Evolutionary conservation across 1,140 invertebrate genomes (phyloP).

Genomic region (Lepidotrigona ventralis): DNA sequence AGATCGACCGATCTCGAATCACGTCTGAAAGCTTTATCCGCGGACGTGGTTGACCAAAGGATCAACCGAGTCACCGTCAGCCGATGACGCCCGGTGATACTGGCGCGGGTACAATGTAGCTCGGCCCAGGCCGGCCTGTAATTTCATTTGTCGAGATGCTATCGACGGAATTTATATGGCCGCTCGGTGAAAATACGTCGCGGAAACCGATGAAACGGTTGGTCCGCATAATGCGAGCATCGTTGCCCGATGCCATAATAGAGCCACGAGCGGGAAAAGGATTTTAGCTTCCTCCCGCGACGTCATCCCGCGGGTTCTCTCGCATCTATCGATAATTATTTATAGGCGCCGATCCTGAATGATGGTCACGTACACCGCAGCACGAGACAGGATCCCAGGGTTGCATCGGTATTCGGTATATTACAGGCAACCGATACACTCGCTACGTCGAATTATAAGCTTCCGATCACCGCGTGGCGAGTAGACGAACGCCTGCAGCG

Average conservation of each 20-base stretch:
- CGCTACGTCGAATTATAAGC: conserved; percentile 35
- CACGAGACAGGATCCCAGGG: conserved; percentile 32
- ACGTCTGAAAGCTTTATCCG: neutral
- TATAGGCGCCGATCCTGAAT: conserved; percentile 49
- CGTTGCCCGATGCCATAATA: conserved; percentile 35
- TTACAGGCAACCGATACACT: conserved; percentile 36
- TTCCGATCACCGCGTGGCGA: conserved; percentile 7
- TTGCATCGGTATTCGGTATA: conserved; percentile 44
- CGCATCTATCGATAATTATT: conserved; percentile 50
- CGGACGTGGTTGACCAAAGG: neutral
- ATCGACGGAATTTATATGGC: conserved; percentile 62
- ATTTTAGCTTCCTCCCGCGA: neutral
- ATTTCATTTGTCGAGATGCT: conserved; percentile 67
- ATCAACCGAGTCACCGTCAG: conserved; percentile 26
- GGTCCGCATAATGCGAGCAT: conserved; percentile 21
- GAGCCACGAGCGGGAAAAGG: conserved; percentile 3
- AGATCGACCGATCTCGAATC: neutral
- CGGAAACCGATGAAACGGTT: conserved; percentile 59
- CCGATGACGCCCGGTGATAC: conserved; percentile 56
- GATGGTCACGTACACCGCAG: conserved; percentile 59
- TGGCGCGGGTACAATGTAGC: conserved; percentile 43
- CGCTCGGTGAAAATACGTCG: conserved; percentile 56
- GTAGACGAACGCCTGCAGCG: conserved; percentile 14
- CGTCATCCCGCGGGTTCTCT: neutral
- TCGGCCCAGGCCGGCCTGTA: conserved; percentile 57